Conservation (phyloP, 2,113 vertebrate species). For the Baryphthengus martii region DNA sequence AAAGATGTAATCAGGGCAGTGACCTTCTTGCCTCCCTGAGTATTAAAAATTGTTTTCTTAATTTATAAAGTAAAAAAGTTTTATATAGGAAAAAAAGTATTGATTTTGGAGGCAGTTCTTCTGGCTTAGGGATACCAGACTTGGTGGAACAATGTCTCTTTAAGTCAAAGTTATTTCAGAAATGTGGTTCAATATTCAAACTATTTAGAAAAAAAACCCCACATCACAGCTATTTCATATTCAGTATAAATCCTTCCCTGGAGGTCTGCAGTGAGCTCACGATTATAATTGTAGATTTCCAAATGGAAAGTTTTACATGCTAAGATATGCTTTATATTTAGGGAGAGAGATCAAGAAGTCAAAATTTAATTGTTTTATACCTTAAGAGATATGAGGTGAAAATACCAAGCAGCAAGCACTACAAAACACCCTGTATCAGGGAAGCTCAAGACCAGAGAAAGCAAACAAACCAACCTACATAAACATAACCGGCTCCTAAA, state of each 20-base stretch:
- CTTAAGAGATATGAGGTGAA: background rate
- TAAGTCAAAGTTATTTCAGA: background rate
- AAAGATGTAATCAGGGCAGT: background rate
- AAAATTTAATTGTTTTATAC: constrained; percentile 19
- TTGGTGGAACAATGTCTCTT: background rate
- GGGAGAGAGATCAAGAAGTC: background rate
- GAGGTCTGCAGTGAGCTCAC: background rate
- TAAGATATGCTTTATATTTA: constrained; percentile 2
- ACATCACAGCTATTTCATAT: background rate
- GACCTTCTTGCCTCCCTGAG: background rate
- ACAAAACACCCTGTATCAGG: background rate
- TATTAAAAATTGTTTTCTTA: background rate
- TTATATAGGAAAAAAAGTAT: background rate
- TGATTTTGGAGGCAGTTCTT: background rate
- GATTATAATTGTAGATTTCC: constrained; percentile 55
- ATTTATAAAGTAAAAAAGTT: background rate
- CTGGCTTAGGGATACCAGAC: background rate
- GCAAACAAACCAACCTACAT: background rate
- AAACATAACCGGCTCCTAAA: background rate
- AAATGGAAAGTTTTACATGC: constrained; percentile 3
- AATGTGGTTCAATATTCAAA: background rate
- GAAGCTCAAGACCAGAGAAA: background rate
- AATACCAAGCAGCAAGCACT: background rate
- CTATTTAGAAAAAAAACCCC: background rate
- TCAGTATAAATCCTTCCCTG: constrained; percentile 24